Evolutionary conservation across 2,113 vertebrate species (phyloP).

Genomic region (Ancistrus triradiatus): DNA sequence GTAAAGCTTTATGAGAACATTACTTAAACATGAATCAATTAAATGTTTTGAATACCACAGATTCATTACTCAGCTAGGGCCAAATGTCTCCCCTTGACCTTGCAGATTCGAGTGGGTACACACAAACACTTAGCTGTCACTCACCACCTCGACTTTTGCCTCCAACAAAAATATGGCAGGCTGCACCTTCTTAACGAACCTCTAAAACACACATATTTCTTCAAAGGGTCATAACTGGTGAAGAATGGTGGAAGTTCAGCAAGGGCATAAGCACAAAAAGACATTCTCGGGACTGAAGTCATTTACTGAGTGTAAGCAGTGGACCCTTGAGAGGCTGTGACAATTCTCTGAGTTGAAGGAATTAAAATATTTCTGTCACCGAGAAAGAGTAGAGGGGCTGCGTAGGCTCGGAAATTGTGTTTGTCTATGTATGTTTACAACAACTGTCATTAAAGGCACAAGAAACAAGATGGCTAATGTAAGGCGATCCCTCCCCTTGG

Average conservation of each 20-base stretch:
- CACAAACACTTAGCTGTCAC: slow-evolving; percentile 41
- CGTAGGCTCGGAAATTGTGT: slow-evolving; percentile 65
- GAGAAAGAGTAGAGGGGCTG: slow-evolving; percentile 51
- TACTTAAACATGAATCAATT: slow-evolving; percentile 70
- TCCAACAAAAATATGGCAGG: slow-evolving; percentile 28
- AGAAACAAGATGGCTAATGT: slow-evolving; percentile 86
- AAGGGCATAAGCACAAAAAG: background rate
- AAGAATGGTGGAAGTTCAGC: background rate
- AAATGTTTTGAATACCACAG: slow-evolving; percentile 71
- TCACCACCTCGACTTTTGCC: slow-evolving; percentile 43
- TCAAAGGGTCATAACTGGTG: slow-evolving; percentile 3
- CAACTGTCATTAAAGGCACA: slow-evolving; percentile 84
- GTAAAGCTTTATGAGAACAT: slow-evolving; percentile 71
- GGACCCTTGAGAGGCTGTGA: slow-evolving; percentile 21
- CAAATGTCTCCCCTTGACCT: slow-evolving; percentile 57
- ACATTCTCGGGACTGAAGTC: slow-evolving; percentile 8
- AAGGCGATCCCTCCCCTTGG: slow-evolving; percentile 76
- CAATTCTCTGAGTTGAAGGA: slow-evolving; percentile 36
- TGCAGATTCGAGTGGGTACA: slow-evolving; percentile 31
- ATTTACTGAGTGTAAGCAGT: background rate
- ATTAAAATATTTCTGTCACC: slow-evolving; percentile 58
- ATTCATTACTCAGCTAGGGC: no score
- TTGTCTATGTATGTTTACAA: slow-evolving; percentile 90
- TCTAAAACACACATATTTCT: background rate
- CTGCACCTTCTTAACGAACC: no score